Base-by-base conservation (phyloP, 2,888 invertebrate genomes). In the Acronicta aceris region DNA sequence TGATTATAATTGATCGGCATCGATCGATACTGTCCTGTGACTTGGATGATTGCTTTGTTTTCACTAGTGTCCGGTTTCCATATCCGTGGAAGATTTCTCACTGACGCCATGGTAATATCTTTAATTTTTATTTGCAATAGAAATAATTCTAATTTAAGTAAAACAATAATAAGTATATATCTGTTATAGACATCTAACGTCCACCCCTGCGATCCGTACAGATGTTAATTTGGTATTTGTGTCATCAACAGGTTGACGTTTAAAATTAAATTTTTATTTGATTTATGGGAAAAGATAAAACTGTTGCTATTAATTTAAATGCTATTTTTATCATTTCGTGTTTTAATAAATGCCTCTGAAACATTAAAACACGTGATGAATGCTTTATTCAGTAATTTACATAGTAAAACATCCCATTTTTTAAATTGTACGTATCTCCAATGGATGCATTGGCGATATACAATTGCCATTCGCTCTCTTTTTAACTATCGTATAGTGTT, bases 41-140 rank as follows among this genome's bases (percentile, higher is more conserved):
- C 77, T 82, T 68, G 77, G 75, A 77, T 80, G 61, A 74, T 78
- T 71, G 65, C 72, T 74, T 78, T 78, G 78, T 80, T 76, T 77
- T 71, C 63, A 60, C 69, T 61, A 78, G 81, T 82, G 77, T 79
- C 76, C 78, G 75, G 76, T 81, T 78, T 78, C 78, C 59, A 76
- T 68, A 69, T 76, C 67, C 67, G 79, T 73, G 74, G 82, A 85
- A 81, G 81, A 81, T 76, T 81, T 80, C 64, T 69, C 74, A 63
- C 70, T 74, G 76, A 81, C 71, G 70, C 56, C 57, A 80, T 79
- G 88, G 88, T 88, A 86, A 82, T 76, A 68, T 79, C 52, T 66
- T 65, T 74, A 46, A 27, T 64, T 52, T 75, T 15, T 63, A 51
- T 62, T 50, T 67, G 51, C 41, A 62, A 60, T 47, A 47, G 48